phyloP scores from a whole-genome alignment of 2,113 vertebrate species.

The Gobius niger region DNA sequence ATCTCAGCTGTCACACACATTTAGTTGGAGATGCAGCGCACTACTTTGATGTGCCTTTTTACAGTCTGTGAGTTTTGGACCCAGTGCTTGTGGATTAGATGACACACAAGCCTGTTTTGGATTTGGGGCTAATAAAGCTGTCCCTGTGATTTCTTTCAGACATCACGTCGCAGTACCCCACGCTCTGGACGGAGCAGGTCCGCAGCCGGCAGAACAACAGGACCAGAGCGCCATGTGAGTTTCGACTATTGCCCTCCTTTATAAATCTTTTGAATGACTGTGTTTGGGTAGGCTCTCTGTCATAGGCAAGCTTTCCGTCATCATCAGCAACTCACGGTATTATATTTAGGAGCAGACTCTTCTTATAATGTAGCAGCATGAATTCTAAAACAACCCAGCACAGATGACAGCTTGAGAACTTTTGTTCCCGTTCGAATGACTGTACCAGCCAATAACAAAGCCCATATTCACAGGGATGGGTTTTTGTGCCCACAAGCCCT shows the following conservation, averaged over 20 bases:
- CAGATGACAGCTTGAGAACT: no score
- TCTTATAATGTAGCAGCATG: no score
- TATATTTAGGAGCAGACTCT: no score
- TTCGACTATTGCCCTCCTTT: constrained; percentile 14
- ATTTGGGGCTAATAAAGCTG: constrained; percentile 45
- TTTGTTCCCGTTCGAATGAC: no score
- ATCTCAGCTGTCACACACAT: constrained; percentile 28
- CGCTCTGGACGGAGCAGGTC: constrained; percentile 94
- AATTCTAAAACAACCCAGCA: no score
- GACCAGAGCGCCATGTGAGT: constrained; percentile 88
- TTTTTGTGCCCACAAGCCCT: no score
- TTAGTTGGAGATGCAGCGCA: constrained; percentile 16
- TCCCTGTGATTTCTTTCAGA: constrained; percentile 74
- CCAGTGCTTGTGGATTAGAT: constrained; percentile 33
- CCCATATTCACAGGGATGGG: no score
- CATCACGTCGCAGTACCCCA: constrained; percentile 90
- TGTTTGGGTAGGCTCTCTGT: no score
- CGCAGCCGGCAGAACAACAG: constrained; percentile 94
- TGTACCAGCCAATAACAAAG: no score
- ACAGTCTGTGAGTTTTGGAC: constrained; percentile 52
- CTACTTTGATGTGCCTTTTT: constrained; percentile 48
- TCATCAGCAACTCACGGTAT: no score
- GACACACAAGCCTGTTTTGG: constrained; percentile 39
- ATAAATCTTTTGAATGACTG: no score
- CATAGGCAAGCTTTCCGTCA: no score